Conservation (phyloP, 1,140 invertebrate species). For the Eubasilissa regina region DNA sequence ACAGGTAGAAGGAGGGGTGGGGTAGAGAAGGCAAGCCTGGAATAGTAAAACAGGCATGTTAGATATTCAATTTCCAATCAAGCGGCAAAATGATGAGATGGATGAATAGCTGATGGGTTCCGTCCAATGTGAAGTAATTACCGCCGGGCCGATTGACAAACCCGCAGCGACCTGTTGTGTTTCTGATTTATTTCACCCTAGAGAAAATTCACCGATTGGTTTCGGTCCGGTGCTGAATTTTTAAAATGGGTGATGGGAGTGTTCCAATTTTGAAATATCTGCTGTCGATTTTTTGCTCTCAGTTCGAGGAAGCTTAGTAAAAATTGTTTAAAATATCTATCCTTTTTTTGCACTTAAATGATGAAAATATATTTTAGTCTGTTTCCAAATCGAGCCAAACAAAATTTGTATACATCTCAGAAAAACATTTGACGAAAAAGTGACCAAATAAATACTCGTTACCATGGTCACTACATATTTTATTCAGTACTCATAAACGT, state of each 20-base stretch:
- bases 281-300: background rate
- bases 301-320: background rate
- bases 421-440: too few relatives aligned
- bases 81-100: conserved; percentile 40
- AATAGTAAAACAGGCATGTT: conserved; percentile 40
- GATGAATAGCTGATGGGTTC: conserved; percentile 33
- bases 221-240: conserved; percentile 24
- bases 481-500: too few relatives aligned
- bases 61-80: conserved; percentile 55
- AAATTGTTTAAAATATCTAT: too few relatives aligned
- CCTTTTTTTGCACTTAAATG: too few relatives aligned
- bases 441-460: too few relatives aligned
- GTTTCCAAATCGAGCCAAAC: too few relatives aligned
- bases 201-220: conserved; percentile 16
- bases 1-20: conserved; percentile 16
- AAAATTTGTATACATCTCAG: too few relatives aligned
- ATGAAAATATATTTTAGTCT: too few relatives aligned
- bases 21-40: background rate
- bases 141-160: conserved; percentile 3
- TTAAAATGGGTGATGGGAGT: conserved; percentile 1
- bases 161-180: conserved; percentile 1
- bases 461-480: too few relatives aligned
- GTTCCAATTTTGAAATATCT: conserved; percentile 10
- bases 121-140: conserved; percentile 15
- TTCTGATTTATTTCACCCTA: conserved; percentile 4